These are phyloP conservation scores for Eospalax fontanierii DNA, from an alignment of 2,797 vertebrate genomes.

Conservation along the genomic window DNA sequence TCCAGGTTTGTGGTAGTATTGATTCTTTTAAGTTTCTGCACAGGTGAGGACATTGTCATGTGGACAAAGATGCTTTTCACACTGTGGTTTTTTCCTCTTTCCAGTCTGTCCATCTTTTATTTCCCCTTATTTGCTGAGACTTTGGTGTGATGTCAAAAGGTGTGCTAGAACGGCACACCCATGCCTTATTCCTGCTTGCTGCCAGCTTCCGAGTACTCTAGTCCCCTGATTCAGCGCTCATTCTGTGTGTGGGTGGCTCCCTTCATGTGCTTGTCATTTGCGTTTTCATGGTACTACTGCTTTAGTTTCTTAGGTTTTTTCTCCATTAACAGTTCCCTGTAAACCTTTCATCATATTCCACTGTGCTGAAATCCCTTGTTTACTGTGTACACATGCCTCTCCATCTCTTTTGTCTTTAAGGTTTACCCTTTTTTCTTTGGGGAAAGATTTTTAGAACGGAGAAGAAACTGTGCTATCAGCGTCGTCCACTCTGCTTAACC, in stretches of 20 bases:
- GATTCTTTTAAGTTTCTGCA: neutral
- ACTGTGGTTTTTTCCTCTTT: neutral
- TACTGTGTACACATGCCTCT: neutral
- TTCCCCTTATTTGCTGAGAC: neutral
- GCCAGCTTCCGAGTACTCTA: neutral
- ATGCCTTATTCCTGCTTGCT: neutral
- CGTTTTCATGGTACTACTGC: neutral
- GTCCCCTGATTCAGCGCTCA: neutral
- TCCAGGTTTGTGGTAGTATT: neutral
- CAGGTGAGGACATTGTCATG: neutral
- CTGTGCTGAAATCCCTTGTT: constrained; percentile 30
- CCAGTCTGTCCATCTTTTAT: neutral
- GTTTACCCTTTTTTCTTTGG: constrained; percentile 50
- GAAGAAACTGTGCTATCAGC: neutral
- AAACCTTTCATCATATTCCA: neutral
- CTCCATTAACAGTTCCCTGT: neutral
- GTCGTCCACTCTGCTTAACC: neutral
- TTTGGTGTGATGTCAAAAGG: neutral
- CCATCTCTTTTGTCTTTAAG: neutral
- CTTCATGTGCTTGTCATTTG: neutral
- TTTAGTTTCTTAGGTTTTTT: neutral
- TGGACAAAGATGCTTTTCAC: neutral
- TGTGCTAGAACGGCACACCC: neutral
- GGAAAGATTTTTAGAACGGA: constrained; percentile 39
- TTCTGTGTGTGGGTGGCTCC: neutral